These are phyloP conservation scores for Anastrepha ludens DNA, from an alignment of 1,140 invertebrate species.

Conservation along the genomic window DNA sequence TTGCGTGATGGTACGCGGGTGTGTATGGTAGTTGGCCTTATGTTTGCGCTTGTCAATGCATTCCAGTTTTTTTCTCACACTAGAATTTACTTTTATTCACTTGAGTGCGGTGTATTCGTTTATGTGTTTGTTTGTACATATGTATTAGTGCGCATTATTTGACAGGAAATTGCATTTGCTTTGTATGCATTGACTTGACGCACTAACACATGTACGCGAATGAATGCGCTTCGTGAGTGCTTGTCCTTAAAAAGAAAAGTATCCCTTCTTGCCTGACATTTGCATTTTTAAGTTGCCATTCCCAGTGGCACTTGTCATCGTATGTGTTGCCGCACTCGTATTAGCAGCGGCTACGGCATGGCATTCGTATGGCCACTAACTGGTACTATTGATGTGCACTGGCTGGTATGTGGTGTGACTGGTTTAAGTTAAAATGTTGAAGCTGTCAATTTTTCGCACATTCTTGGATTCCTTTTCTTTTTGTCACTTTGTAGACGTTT, in stretches of 20 bases:
- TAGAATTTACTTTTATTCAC: conserved; percentile 25
- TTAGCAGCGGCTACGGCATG: neutral
- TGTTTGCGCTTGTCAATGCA: conserved; percentile 33
- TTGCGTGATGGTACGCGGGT: neutral
- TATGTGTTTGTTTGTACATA: neutral
- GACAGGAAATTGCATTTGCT: conserved; percentile 52
- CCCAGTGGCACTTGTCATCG: neutral
- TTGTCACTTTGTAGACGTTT: neutral
- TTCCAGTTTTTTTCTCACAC: neutral
- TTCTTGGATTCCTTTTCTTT: neutral
- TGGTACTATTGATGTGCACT: neutral
- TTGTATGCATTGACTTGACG: conserved; percentile 32
- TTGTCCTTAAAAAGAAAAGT: neutral
- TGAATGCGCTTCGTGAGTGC: neutral
- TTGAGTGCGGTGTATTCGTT: neutral
- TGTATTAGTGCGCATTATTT: conserved; percentile 16
- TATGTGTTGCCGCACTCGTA: neutral
- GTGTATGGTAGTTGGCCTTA: neutral
- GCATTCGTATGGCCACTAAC: conserved; percentile 11
- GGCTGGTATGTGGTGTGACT: neutral
- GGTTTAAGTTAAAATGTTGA: conserved; percentile 8
- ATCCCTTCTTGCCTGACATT: neutral
- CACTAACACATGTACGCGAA: neutral
- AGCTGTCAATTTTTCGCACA: conserved; percentile 39
- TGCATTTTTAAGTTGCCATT: conserved; percentile 47